Evolutionary conservation across 1,140 invertebrate species (phyloP).

Genomic region (Arctopsyche grandis): DNA sequence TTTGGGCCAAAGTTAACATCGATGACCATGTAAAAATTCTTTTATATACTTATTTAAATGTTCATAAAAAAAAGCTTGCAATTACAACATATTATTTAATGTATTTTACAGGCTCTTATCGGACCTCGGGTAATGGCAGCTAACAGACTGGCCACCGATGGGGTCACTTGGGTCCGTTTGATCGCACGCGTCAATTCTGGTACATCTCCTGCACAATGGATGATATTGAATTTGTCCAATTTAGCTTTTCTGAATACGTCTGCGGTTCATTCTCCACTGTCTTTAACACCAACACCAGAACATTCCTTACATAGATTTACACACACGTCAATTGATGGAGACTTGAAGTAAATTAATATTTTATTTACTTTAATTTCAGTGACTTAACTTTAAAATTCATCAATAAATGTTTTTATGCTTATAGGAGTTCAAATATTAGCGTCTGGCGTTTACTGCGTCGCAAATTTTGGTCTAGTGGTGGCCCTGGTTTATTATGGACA

Average conservation of each 20-base stretch:
- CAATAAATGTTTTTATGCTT: neutral
- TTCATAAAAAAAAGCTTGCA: no score
- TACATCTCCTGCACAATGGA: slow-evolving; percentile 92
- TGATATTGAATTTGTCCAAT: slow-evolving; percentile 79
- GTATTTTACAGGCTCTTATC: slow-evolving; percentile 71
- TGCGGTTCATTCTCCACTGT: slow-evolving; percentile 27
- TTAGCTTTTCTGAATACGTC: slow-evolving; percentile 54
- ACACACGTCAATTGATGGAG: slow-evolving; percentile 46
- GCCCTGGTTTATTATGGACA: slow-evolving; percentile 76
- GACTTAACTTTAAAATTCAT: no score
- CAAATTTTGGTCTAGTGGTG: slow-evolving; percentile 58
- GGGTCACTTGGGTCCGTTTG: slow-evolving; percentile 75
- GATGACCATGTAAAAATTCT: slow-evolving; percentile 63
- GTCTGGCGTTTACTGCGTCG: slow-evolving; percentile 51
- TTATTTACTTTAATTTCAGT: slow-evolving; percentile 52
- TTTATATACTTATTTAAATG: no score
- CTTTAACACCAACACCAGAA: slow-evolving; percentile 34
- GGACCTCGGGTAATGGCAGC: slow-evolving; percentile 86
- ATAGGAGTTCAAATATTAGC: slow-evolving; percentile 37
- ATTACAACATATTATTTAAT: neutral
- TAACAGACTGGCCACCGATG: slow-evolving; percentile 80
- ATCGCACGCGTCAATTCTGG: slow-evolving; percentile 78
- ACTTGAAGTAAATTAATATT: slow-evolving; percentile 41
- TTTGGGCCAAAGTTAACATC: slow-evolving; percentile 67
- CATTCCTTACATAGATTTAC: slow-evolving; percentile 50